Conservation (phyloP, 1,140 invertebrate genomes). For the Rhyacophila brunnea region DNA sequence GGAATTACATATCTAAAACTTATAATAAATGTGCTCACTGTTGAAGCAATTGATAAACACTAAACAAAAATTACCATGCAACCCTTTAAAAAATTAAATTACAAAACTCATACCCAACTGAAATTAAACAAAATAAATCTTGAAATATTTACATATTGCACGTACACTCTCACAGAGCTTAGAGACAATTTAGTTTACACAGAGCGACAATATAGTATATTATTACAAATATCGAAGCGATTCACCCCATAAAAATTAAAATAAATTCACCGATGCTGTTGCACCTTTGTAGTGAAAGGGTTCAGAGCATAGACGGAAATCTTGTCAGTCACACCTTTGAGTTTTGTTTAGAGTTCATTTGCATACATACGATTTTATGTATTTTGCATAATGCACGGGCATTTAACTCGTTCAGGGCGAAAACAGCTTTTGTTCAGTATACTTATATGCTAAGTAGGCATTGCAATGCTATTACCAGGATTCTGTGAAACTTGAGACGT, state of each 20-base stretch:
- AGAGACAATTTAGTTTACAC: constrained; percentile 32
- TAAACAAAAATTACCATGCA: constrained; percentile 7
- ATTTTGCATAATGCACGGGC: constrained; percentile 21
- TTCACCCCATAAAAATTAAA: constrained; percentile 11
- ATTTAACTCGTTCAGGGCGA: too few relatives aligned
- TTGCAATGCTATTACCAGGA: too few relatives aligned
- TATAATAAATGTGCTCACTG: constrained; percentile 6
- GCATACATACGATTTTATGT: constrained; percentile 26
- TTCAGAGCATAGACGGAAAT: constrained; percentile 22
- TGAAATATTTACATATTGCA: constrained; percentile 24
- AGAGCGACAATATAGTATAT: constrained; percentile 9
- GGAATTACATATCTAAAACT: too few relatives aligned
- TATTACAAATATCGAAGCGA: constrained; percentile 5
- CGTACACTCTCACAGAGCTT: constrained; percentile 23
- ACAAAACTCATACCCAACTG: constrained; percentile 9
- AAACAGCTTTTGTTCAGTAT: too few relatives aligned
- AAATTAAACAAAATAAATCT: constrained; percentile 26
- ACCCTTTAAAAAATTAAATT: constrained; percentile 23
- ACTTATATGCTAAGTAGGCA: too few relatives aligned
- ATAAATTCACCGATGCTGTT: too few relatives aligned
- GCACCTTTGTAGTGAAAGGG: constrained; percentile 19
- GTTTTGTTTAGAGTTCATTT: constrained; percentile 35
- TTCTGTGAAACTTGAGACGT: too few relatives aligned
- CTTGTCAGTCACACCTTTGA: constrained; percentile 36
- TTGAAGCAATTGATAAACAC: constrained; percentile 8